Base-by-base conservation (phyloP, 2,797 vertebrate species). In the Lepilemur ruficaudatus region DNA sequence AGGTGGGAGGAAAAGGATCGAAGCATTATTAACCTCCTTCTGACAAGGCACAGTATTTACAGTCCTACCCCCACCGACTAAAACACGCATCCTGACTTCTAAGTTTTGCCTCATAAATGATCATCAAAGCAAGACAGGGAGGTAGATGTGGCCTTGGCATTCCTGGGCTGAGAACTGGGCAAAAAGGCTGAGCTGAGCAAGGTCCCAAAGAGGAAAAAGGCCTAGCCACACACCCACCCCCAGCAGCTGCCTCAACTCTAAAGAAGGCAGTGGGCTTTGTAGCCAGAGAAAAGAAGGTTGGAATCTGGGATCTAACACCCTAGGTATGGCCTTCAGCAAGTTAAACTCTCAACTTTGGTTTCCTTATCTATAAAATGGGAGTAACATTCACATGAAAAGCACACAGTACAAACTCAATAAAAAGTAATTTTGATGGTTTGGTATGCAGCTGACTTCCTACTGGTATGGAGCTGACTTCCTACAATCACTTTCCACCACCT, bases 331-430 rank as follows among this genome's bases (percentile, higher is more conserved):
- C 69, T 61, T 32, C 13, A 63, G 52, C 48, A 75, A 70, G 69
- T 91, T 70, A 70, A 91, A 93, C 69, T 90, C 73, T 50, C 89
- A 65, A 20, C 50, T 87, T 83, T 65, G 65, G 69, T 78, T 75
- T 94, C 46, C 55, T 88, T 86, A 63, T 86, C 81, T 91, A 59
- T 48, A 90, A 89, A 85, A 75, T 63, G n/a, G 6, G 43, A 65
- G 43, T n/a, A 41, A 46, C 23, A 67, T 32, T 59, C 69, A 46
- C 50, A 90, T 50, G 59, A 94, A 89, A 84, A 87, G 48, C 57
- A 76, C 50, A 78, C 38, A 86, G 61, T 25, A 96, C 78, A 89
- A 92, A 83, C 57, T 96, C 50, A 85, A 32, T 59, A 75, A 69
- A 75, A 72, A 63, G 50, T 15, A 22, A 83, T 46, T 50, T n/a